Evolutionary conservation across 2,113 vertebrate genomes (phyloP).

Genomic region (Pantherophis guttatus): DNA sequence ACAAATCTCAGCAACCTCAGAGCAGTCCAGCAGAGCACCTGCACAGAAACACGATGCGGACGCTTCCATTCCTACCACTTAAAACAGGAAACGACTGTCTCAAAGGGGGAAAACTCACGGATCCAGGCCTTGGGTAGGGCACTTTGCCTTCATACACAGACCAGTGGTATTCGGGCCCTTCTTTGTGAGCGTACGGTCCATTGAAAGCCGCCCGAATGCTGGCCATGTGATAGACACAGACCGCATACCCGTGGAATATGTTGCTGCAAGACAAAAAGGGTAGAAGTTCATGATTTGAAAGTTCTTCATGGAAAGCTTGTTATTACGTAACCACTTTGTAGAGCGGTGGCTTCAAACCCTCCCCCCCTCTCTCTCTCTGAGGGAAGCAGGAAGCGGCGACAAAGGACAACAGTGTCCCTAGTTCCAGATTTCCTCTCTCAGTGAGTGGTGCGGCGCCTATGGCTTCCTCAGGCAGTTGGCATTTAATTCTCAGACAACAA

Average conservation of each 20-base stretch:
- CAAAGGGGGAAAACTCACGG: conserved; percentile 76
- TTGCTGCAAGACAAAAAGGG: conserved; percentile 68
- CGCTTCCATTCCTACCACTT: not conserved
- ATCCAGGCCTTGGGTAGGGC: conserved; percentile 94
- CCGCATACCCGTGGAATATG: conserved; percentile 92
- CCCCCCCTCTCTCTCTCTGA: too few species aligned
- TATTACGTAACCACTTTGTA: not conserved
- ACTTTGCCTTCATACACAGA: conserved; percentile 88
- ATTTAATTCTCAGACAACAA: not conserved
- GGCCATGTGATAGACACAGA: conserved; percentile 94
- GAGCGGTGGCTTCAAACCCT: not conserved
- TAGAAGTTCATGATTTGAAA: not conserved
- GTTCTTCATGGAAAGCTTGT: not conserved
- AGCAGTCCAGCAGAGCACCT: not conserved
- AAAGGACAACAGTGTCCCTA: not conserved
- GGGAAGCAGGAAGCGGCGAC: not conserved
- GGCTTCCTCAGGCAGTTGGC: not conserved
- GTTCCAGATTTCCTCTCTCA: not conserved
- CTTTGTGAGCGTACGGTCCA: conserved; percentile 90
- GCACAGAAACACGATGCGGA: not conserved
- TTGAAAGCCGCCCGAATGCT: conserved; percentile 92
- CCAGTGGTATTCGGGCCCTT: conserved; percentile 93
- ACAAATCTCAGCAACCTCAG: not conserved
- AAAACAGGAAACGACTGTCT: not conserved
- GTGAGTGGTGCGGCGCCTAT: accelerated